Evolutionary conservation across 2,113 vertebrate genomes (phyloP).

Genomic region (Prietella phreatophila): DNA sequence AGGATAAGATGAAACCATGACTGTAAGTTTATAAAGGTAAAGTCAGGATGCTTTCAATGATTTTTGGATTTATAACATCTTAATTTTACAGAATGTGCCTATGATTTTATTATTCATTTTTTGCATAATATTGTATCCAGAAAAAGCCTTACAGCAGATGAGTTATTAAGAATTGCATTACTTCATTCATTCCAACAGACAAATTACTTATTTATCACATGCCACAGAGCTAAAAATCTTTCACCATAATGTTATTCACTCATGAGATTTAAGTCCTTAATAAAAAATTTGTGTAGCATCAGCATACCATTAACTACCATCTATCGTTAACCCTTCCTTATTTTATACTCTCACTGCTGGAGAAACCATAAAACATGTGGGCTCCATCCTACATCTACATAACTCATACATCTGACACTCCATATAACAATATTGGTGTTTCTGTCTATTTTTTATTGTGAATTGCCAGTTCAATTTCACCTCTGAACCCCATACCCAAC

Average conservation of each 20-base stretch:
- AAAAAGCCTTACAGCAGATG: background rate
- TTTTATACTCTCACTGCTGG: background rate
- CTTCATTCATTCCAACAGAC: background rate
- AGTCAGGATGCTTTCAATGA: background rate
- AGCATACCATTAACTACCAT: background rate
- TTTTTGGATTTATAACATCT: background rate
- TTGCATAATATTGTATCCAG: background rate
- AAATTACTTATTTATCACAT: slow-evolving; percentile 21
- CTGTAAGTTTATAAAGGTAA: background rate
- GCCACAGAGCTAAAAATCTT: background rate
- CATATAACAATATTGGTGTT: background rate
- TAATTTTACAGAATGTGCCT: background rate
- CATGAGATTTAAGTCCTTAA: slow-evolving; percentile 15
- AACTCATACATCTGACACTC: background rate
- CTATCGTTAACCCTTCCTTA: background rate
- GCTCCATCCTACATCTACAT: background rate
- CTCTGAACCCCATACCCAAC: background rate
- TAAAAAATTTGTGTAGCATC: background rate
- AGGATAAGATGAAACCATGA: background rate
- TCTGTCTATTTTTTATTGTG: background rate
- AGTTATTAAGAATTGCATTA: background rate
- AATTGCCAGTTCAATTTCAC: background rate
- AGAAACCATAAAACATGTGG: background rate
- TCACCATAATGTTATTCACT: background rate
- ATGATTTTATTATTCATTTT: background rate